Base-by-base conservation (phyloP, 2,113 vertebrate species). In the Cinclus mexicanus region DNA sequence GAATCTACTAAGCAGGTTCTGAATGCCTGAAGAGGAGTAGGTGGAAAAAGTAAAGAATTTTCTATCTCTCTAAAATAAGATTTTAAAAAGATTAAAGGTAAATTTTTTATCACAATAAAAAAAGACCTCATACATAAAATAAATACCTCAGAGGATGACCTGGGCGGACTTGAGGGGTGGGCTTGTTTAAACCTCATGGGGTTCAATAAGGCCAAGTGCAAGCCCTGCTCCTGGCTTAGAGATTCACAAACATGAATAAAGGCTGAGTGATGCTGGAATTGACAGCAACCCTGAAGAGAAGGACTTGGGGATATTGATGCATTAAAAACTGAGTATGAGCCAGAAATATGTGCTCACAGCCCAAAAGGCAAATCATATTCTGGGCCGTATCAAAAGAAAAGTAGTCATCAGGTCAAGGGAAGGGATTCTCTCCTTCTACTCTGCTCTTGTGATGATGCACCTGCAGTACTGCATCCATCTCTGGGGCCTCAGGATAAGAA, bases 291-390 rank as follows among this genome's bases (percentile, higher is more conserved):
- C 33, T 41, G 25, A 11, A 10, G 28, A 55, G n/a, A 70, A 70
- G 19, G 21, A 21, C 19, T 21, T 87, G 44, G 7, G 16, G 5
- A 0, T 60, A 15, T 2, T 50, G 17, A 6, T 23, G 13, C 16
- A 88, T 37, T n/a, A 63, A 41, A 85, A 70, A 16, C 15, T 82
- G 14, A 52, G 7, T 7, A 39, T 35, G 21, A 70, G 8, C 7
- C 5, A 9, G 13, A 21, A 65, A 33, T 33, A 5, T 12, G 33
- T 0, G 0, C 20, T 69, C 1, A 1, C 18, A 70, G 18, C 10
- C 22, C n/a, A 79, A 33, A 75, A 78, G 3, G 3, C 7, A 10
- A 79, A 37, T 14, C 1, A 1, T 24, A 35, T 14, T 19, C 68
- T 44, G 24, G 31, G 7, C 69, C 14, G 2, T 14, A 41, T 55